Conservation (phyloP, 2,888 invertebrate species). For the Drosophila mayaguana region DNA sequence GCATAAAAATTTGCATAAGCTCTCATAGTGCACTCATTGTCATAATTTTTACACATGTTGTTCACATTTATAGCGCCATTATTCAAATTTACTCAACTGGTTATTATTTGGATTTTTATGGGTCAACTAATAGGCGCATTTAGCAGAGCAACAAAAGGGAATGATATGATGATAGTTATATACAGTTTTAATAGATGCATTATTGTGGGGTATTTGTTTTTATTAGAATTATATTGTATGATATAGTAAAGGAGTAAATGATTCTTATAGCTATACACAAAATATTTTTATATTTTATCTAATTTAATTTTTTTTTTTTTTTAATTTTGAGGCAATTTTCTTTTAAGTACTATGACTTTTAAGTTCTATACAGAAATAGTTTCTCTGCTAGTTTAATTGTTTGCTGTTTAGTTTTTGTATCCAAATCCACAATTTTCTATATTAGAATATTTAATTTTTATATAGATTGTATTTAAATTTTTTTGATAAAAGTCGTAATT, state of each 20-base stretch:
- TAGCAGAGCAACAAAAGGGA: neutral
- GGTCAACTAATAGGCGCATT: neutral
- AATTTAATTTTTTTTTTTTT: no score
- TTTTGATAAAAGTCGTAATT: no score
- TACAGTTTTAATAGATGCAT: neutral
- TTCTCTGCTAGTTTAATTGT: no score
- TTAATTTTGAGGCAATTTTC: no score
- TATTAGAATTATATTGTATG: neutral
- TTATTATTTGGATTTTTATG: constrained; percentile 7
- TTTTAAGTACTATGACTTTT: no score
- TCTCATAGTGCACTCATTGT: constrained; percentile 22
- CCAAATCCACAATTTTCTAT: no score
- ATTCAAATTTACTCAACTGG: constrained; percentile 5
- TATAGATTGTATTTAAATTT: no score
- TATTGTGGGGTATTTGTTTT: neutral
- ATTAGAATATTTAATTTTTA: no score
- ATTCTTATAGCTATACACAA: no score
- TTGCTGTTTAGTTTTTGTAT: no score
- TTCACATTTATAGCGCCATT: constrained; percentile 22
- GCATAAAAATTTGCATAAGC: constrained; percentile 43
- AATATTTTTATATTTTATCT: no score
- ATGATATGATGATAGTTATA: neutral
- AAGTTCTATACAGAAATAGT: no score
- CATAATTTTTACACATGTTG: constrained; percentile 18
- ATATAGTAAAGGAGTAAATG: neutral